Base-by-base conservation (phyloP, 1,140 invertebrate genomes). In the Ptiloglossa arizonensis region DNA sequence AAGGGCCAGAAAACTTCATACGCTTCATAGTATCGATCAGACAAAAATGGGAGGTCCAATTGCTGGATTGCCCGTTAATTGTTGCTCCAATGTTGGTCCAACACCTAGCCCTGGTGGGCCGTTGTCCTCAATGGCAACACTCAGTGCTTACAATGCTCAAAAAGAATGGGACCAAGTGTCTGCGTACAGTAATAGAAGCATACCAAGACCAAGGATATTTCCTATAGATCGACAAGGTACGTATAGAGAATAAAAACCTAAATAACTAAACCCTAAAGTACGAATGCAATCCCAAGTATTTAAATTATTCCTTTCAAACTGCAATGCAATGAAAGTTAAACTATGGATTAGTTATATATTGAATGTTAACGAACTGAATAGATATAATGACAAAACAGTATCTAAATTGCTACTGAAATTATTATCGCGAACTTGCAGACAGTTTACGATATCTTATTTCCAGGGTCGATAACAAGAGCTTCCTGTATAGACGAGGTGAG, bases 161-260 rank as follows among this genome's bases (percentile, higher is more conserved):
- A 96, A 96, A 89, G 97, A 98, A 91, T 98, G 97, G 97, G 97
- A 98, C 92, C 97, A 98, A 91, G 95, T 98, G 19, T 98, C 97
- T 2, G 96, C 96, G 22, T 98, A 98, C 91, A 98, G 97, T 89
- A 96, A 96, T 72, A 94, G 97, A 86, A 97, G 96, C 76, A 97
- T 97, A 89, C 97, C 97, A n/a, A 92, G 97, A 70, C 96, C 96
- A 2, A 92, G 96, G 83, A 96, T 97, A 92, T 96, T 96, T 92
- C 93, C 96, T 70, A 93, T 96, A 69, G 94, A 96, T 90, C 94
- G 95, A 88, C 93, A 95, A 94, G 93, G 91, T 90, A 82, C 54
- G 17, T 19, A 19, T 15, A 11, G 50, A 62, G 2, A 24, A 15
- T 27, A 24, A 62, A 19, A 48, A 62, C n/a, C n/a, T n/a, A n/a